Conservation (phyloP, 1,140 invertebrate species). For the Eubasilissa regina region DNA sequence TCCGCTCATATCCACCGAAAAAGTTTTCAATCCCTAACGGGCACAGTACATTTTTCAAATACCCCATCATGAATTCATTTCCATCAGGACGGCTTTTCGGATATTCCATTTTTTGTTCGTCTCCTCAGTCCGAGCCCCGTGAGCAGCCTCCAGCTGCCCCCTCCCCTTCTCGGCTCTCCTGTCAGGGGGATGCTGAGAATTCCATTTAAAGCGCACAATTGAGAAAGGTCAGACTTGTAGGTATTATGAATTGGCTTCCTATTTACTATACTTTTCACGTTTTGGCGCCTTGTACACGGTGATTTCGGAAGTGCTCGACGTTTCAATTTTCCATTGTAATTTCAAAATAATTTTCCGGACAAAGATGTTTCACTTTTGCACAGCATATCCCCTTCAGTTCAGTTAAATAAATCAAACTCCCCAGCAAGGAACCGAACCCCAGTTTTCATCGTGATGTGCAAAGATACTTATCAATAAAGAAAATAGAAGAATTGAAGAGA, state of each 20-base stretch:
- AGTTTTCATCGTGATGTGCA: too few species aligned
- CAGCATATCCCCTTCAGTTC: too few species aligned
- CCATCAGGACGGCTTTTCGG: constrained; percentile 58
- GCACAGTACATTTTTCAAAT: constrained; percentile 48
- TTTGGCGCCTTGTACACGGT: neutral
- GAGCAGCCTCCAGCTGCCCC: constrained; percentile 42
- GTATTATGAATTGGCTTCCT: neutral
- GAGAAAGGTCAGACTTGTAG: constrained; percentile 17
- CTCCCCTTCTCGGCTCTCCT: constrained; percentile 41
- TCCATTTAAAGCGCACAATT: constrained; percentile 49
- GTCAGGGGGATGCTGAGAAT: constrained; percentile 32
- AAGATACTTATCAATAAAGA: too few species aligned
- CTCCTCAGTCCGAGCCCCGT: constrained; percentile 23
- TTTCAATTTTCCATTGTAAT: too few species aligned
- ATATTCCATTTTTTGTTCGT: constrained; percentile 55
- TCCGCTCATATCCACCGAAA: neutral
- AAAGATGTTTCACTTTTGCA: too few species aligned
- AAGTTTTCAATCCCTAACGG: constrained; percentile 21
- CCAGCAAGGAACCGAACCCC: too few species aligned
- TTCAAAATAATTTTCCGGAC: too few species aligned
- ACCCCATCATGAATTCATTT: constrained; percentile 60
- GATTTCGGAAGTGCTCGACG: neutral
- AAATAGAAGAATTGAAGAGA: too few species aligned
- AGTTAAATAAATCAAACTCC: too few species aligned
- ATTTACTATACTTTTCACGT: neutral